These are phyloP conservation scores for Tribolium madens DNA, from an alignment of 1,140 invertebrate species.

Conservation along the genomic window DNA sequence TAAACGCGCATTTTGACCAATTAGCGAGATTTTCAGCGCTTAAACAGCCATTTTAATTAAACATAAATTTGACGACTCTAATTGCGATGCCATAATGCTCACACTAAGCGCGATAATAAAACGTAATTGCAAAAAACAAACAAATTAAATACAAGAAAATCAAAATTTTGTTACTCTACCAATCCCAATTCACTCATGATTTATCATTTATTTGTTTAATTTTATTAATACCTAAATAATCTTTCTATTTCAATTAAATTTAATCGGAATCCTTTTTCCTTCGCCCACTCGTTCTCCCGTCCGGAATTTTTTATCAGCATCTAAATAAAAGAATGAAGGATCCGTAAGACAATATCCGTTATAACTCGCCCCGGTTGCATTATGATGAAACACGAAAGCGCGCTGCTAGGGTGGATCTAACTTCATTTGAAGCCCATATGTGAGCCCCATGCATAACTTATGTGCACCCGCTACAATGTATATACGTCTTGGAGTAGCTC, in stretches of 20 bases:
- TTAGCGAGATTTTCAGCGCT: too few species aligned
- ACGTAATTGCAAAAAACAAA: too few species aligned
- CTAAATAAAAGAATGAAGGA: slow-evolving; percentile 35
- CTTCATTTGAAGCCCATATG: slow-evolving; percentile 55
- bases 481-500: slow-evolving; percentile 15
- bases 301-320: slow-evolving; percentile 38
- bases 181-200: too few species aligned
- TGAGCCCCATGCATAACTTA: slow-evolving; percentile 56
- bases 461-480: slow-evolving; percentile 44
- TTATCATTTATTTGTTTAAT: not conserved
- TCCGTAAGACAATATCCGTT: slow-evolving; percentile 49
- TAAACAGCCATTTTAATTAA: too few species aligned
- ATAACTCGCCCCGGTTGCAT: slow-evolving; percentile 42
- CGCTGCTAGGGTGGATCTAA: slow-evolving; percentile 46
- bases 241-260: not conserved
- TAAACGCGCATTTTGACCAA: too few species aligned
- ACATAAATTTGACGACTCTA: too few species aligned
- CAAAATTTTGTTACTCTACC: too few species aligned
- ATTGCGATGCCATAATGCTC: too few species aligned
- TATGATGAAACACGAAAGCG: slow-evolving; percentile 48
- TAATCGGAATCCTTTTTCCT: not conserved
- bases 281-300: not conserved
- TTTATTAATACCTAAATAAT: not conserved
- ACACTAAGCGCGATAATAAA: too few species aligned
- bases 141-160: too few species aligned